A percentile compares a stretch with the other conserved stretches of the same genome.
phyloP scores from a whole-genome alignment of 2,113 vertebrate species.

The Plestiodon gilberti region DNA sequence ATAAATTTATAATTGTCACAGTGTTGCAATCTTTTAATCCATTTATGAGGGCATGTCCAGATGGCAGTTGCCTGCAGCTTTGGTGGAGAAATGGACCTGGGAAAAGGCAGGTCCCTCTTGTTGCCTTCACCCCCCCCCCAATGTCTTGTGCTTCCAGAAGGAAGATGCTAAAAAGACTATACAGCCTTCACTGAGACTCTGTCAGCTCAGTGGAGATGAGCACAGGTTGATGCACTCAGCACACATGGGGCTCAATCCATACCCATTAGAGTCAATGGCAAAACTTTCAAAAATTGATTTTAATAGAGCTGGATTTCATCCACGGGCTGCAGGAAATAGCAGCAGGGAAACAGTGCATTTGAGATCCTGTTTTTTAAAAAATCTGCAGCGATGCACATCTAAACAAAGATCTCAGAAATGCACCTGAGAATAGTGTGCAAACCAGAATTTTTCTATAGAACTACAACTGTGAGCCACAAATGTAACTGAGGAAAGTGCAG shows the following conservation, averaged over 20 bases:
- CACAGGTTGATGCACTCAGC: background rate
- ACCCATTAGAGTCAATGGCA: background rate
- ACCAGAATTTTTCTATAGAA: background rate
- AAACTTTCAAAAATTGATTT: background rate
- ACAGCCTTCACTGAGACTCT: background rate
- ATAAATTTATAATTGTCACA: background rate
- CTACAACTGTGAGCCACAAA: background rate
- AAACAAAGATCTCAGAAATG: background rate
- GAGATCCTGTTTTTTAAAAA: background rate
- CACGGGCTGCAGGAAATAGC: background rate
- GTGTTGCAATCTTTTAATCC: slow-evolving; percentile 22
- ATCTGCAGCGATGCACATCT: background rate
- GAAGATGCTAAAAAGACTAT: background rate
- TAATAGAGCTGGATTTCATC: background rate
- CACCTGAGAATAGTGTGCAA: background rate
- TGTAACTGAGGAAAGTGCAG: background rate
- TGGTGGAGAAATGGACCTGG: background rate
- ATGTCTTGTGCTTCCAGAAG: too few relatives aligned
- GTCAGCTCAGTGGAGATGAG: background rate
- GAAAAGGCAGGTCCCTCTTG: background rate
- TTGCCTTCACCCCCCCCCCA: background rate
- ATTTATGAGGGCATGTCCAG: slow-evolving; percentile 2
- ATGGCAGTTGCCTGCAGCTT: slow-evolving; percentile 1
- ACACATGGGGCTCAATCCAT: rapidly evolving
- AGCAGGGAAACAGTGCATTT: background rate